Base-by-base conservation (phyloP, 2,888 invertebrate species). In the Esperia sulphurella region DNA sequence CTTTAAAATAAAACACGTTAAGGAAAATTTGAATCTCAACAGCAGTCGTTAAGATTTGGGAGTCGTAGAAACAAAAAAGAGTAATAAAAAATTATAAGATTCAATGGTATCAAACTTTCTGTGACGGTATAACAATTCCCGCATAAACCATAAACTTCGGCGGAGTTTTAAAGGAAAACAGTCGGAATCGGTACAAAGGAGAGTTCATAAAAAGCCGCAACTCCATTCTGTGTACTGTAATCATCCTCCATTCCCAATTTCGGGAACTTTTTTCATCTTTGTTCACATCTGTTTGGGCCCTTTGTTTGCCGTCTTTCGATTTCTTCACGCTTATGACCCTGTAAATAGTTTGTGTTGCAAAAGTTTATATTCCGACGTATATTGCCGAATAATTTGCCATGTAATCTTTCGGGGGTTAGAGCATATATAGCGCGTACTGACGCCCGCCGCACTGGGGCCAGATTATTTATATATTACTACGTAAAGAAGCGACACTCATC, bases 231-330 rank as follows among this genome's bases (percentile, higher is more conserved):
- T 79, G 84, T 83, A 83, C 83, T 77, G 85, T 86, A 86, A 88
- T 87, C 83, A 86, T 88, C 81, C 78, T 63, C 76, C 75, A 80
- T 81, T 83, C 70, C 75, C 78, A 81, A 83, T 84, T 79, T 78
- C 71, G 64, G 63, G 76, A 87, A 88, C 82, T 87, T 88, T 88
- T 88, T 88, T 88, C 88, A 87, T 87, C 79, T 87, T 75, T 81
- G 80, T 84, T 77, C 83, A 79, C 86, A 87, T 87, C 88, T 86
- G 87, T 78, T 83, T 74, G 71, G 71, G 59, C 66, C 71, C 70
- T 75, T 75, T 67, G 66, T 65, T 61, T 66, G 68, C 60, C 65
- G 67, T 69, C 71, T 79, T 78, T 79, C 76, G 74, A 79, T 82
- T 76, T 68, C 66, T 54, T 67, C 58, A 62, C 62, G 61, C 54